phyloP scores from a whole-genome alignment of 2,797 vertebrate species.

The Melanotaenia parkinsoni region DNA sequence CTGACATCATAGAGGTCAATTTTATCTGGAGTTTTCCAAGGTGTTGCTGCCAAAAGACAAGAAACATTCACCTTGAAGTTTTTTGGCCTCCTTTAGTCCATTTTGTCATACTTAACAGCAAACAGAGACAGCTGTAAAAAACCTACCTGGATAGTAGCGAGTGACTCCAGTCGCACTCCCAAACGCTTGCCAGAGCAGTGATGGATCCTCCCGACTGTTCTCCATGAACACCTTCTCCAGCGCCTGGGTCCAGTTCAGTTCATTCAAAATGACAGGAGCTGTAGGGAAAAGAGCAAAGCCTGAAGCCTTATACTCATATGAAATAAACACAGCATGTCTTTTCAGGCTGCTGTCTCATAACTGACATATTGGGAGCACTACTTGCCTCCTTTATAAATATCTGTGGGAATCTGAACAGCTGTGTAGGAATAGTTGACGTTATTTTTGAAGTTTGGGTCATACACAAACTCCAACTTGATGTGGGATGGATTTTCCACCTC shows the following conservation, averaged over 20 bases:
- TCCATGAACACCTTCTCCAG: slow-evolving; percentile 94
- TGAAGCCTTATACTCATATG: background rate
- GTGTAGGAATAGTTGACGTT: slow-evolving; percentile 98
- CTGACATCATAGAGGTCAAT: slow-evolving; percentile 98
- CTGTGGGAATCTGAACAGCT: slow-evolving; percentile 98
- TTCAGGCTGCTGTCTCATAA: background rate
- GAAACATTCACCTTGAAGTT: background rate
- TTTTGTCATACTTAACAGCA: background rate
- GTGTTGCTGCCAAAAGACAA: slow-evolving; percentile 83
- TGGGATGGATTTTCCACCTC: slow-evolving; percentile 89
- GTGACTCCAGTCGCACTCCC: slow-evolving; percentile 96
- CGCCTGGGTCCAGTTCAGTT: slow-evolving; percentile 94
- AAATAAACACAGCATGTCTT: background rate
- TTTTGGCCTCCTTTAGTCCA: background rate
- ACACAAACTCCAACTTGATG: slow-evolving; percentile 94
- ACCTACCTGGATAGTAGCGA: slow-evolving; percentile 90
- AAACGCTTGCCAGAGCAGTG: slow-evolving; percentile 94
- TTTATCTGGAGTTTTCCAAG: slow-evolving; percentile 96
- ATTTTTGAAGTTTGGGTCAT: slow-evolving; percentile 96
- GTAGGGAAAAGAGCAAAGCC: slow-evolving; percentile 2
- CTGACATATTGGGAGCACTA: background rate
- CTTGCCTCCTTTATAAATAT: slow-evolving; percentile 99
- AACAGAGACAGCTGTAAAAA: background rate
- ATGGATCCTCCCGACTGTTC: slow-evolving; percentile 92
- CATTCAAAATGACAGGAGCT: slow-evolving; percentile 95